Base-by-base conservation (phyloP, 2,888 invertebrate species). In the Eurytoma californica region DNA sequence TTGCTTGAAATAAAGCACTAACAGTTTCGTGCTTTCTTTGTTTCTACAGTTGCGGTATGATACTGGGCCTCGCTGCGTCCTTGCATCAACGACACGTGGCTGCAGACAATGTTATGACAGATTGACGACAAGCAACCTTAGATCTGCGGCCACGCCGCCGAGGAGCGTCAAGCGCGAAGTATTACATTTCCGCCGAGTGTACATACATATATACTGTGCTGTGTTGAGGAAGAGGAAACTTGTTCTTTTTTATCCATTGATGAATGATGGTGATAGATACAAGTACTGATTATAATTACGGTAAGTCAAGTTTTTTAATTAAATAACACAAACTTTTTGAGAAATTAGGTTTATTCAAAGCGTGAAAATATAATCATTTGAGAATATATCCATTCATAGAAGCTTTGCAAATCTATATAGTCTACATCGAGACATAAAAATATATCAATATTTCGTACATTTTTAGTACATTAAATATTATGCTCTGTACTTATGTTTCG, bases 321-420 rank as follows among this genome's bases (percentile, higher is more conserved):
- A 65, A 65, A 14, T 12, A 30, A 55, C 53, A 57, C 39, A 3
- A 28, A 47, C 18, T 30, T 63, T 61, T 67, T 51, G 24, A 61
- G 24, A 63, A 77, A 67, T 78, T 18, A 57, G 28, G 57, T 79
- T 75, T 76, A 80, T 76, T 80, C 5, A 67, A 77, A 76, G 72
- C 68, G 72, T 74, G 18, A 60, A 28, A 39, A 39, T 39, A 9
- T 69, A 63, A 49, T 73, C 12, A 65, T 74, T 69, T 51, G 18
- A 67, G 24, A 75, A 80, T 68, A 74, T 39, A 39, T 74, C 69
- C 65, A 65, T 79, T 78, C 68, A 73, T 14, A n/a, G 69, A 79
- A 58, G 74, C 69, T 79, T 78, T 74, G 60, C 39, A 53, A 28
- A 24, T 24, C 24, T 61, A 55, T 69, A 74, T 47, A 67, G 47